These are phyloP conservation scores for Keiferia lycopersicella DNA, from an alignment of 2,888 invertebrate species.

Conservation along the genomic window DNA sequence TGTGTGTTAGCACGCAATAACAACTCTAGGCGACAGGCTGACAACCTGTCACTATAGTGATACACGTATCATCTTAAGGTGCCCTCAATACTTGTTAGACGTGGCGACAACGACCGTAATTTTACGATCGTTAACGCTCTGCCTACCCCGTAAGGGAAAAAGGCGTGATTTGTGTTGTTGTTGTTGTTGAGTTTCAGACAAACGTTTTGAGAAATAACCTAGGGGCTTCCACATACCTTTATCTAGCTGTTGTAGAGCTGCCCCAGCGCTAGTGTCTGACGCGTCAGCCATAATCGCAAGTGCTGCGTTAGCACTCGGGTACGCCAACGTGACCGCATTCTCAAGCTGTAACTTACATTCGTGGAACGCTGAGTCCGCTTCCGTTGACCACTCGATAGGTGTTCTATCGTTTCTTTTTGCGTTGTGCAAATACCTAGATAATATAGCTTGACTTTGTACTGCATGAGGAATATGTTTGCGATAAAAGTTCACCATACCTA, in stretches of 20 bases:
- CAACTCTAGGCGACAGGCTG: too few species aligned
- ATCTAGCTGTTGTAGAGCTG: slow-evolving; percentile 44
- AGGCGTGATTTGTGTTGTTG: too few species aligned
- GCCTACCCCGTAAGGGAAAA: too few species aligned
- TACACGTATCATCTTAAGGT: too few species aligned
- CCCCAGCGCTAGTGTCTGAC: slow-evolving; percentile 46
- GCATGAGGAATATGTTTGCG: slow-evolving; percentile 13
- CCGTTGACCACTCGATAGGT: slow-evolving; percentile 34
- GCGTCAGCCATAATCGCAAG: slow-evolving; percentile 34
- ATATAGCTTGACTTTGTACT: not conserved
- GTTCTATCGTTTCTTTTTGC: slow-evolving; percentile 30
- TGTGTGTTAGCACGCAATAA: too few species aligned
- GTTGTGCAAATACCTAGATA: not conserved
- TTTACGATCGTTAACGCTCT: too few species aligned
- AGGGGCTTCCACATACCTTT: slow-evolving; percentile 29
- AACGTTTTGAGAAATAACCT: slow-evolving; percentile 41
- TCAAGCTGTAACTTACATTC: slow-evolving; percentile 36
- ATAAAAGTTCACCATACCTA: slow-evolving; percentile 30
- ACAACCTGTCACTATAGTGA: too few species aligned
- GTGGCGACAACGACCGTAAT: too few species aligned
- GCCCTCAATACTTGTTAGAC: too few species aligned
- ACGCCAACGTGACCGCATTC: slow-evolving; percentile 16
- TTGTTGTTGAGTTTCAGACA: slow-evolving; percentile 41
- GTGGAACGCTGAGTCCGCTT: slow-evolving; percentile 34
- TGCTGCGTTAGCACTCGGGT: too few species aligned